Evolutionary conservation across 2,113 vertebrate genomes (phyloP), one percentile per base, ranked within the genome.

Genomic region (Todiramphus saurophagus): DNA sequence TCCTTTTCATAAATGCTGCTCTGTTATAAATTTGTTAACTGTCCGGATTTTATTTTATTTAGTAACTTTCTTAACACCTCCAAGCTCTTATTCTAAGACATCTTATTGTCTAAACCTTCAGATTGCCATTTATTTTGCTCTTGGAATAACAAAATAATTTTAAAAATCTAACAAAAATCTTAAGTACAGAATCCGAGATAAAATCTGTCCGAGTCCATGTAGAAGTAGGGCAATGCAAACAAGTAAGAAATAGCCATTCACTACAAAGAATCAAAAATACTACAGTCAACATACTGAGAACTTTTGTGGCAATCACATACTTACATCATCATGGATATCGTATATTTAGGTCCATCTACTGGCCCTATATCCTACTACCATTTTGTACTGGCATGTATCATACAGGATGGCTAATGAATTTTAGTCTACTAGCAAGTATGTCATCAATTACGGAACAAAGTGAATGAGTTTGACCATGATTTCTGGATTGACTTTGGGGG

Each of bases 271-370:
- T 48, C 43, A 28, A 74, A 46, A 39, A 43, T 3, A 43, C 55
- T 23, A 43, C 18, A 20, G 28, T 35, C 28, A n/a, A 7, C 3
- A 4, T 51, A 21, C 51, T n/a, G 31, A 50, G n/a, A 79, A 60
- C 21, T 63, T 46, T 7, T 79, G 37, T 39, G 20, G n/a, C 39
- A 79, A 64, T 37, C 37, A 11, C 43, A 1, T 9, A 20, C 4
- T 37, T 39, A 37, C 31, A 39, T 68, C 43, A 31, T n/a, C 24
- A 39, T 19, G 19, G 56, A 48, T 66, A 48, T 46, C 60, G 2
- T 51, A 76, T 23, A 67, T 89, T 89, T 80, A 68, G 67, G 68
- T 90, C 77, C 86, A 94, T 87, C 89, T 94, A 50, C 86, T 83
- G 86, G 73, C 43, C 18, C 46, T 56, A 6, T 14, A 4, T 13